Evolutionary conservation across 1,140 invertebrate genomes (phyloP).

Genomic region (Dufourea novaeangliae): DNA sequence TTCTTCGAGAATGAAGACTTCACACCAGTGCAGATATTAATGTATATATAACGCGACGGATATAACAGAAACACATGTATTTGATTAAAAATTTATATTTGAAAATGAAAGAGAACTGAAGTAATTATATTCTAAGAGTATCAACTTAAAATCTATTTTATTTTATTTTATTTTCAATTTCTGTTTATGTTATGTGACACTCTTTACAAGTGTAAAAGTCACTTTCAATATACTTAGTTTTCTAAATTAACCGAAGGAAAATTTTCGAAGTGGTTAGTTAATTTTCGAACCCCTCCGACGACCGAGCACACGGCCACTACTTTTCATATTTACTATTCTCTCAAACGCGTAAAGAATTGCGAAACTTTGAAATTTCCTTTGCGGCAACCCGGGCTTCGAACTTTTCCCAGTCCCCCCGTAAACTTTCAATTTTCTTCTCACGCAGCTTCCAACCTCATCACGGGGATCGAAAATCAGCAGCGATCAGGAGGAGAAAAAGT

Average conservation of each 20-base stretch:
- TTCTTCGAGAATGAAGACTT: too few species aligned
- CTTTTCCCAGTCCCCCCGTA: background rate
- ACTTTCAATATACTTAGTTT: too few species aligned
- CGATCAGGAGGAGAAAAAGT: background rate
- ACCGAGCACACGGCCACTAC: background rate
- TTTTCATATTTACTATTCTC: constrained; percentile 20
- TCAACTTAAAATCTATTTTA: too few species aligned
- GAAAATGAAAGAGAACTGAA: too few species aligned
- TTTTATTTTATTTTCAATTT: too few species aligned
- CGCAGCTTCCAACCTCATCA: constrained; percentile 19
- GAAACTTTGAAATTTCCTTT: constrained; percentile 25
- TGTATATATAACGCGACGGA: too few species aligned
- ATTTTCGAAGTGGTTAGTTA: background rate
- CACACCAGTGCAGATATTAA: too few species aligned
- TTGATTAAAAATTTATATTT: too few species aligned
- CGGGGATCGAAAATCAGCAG: constrained; percentile 4
- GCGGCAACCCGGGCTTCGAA: background rate
- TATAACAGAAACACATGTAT: too few species aligned
- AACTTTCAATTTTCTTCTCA: constrained; percentile 28
- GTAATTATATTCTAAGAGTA: too few species aligned
- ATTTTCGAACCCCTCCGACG: background rate
- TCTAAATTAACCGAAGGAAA: background rate
- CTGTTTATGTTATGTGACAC: too few species aligned
- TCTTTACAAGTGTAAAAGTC: too few species aligned
- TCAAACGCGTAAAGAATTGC: constrained; percentile 11